phyloP scores from a whole-genome alignment of 2,113 vertebrate genomes.

The Copsychus sechellarum region DNA sequence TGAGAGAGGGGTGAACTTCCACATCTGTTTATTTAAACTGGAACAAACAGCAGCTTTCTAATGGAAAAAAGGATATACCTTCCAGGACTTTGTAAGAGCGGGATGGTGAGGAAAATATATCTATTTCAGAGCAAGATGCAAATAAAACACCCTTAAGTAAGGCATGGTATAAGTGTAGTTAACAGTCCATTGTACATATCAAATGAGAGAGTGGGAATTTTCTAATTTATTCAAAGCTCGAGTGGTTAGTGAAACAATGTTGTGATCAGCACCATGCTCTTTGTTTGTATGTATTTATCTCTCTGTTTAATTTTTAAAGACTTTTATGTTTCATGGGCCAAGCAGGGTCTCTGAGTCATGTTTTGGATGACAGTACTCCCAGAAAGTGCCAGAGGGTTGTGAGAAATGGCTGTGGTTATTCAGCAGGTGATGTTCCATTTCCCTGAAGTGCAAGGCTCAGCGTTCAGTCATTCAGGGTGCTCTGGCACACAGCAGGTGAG shows the following conservation, averaged over 20 bases:
- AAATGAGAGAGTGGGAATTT: not conserved
- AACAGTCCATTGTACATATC: not conserved
- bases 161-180: rapidly evolving
- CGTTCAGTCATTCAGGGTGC: rapidly evolving
- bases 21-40: not conserved
- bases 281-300: not conserved
- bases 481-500: not conserved
- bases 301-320: not conserved
- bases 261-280: not conserved
- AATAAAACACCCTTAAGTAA: not conserved
- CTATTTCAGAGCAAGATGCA: not conserved
- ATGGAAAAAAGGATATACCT: not conserved
- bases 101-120: not conserved
- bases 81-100: not conserved
- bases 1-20: not conserved
- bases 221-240: not conserved
- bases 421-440: not conserved
- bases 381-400: not conserved
- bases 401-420: not conserved
- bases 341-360: not conserved
- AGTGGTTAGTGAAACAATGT: not conserved
- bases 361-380: not conserved
- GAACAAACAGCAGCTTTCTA: not conserved
- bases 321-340: not conserved
- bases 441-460: not conserved